A percentile compares a stretch with the other conserved stretches of the same genome.
Conservation (phyloP, 2,113 vertebrate species). For the Crypturellus undulatus region DNA sequence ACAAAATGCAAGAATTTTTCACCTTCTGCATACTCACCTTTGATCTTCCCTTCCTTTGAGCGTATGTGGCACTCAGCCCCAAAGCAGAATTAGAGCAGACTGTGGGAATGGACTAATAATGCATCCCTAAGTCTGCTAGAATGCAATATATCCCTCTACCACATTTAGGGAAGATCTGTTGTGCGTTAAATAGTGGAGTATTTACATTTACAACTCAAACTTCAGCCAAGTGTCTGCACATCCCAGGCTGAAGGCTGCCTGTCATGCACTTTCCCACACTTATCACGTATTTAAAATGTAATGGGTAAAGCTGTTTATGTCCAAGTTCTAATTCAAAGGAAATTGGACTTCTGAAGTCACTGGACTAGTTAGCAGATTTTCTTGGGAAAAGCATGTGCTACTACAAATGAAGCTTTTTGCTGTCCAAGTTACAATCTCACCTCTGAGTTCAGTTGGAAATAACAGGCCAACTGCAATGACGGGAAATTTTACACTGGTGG, state of each 20-base stretch:
- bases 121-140: background rate
- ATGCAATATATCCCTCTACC: background rate
- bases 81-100: background rate
- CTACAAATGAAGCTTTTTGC: background rate
- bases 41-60: background rate
- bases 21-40: background rate
- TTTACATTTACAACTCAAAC: conserved; percentile 6
- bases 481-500: background rate
- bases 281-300: background rate
- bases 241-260: conserved; percentile 48
- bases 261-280: background rate
- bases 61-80: background rate
- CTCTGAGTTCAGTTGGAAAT: background rate
- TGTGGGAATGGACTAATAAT: background rate
- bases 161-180: background rate
- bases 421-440: background rate
- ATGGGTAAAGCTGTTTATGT: background rate
- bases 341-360: background rate
- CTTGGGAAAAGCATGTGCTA: fast-evolving
- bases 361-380: background rate
- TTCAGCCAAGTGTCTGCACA: background rate
- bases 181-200: background rate
- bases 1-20: background rate
- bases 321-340: background rate
- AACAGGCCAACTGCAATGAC: fast-evolving